Base-by-base conservation (phyloP, 2,113 vertebrate genomes). In the Chinchilla lanigera region DNA sequence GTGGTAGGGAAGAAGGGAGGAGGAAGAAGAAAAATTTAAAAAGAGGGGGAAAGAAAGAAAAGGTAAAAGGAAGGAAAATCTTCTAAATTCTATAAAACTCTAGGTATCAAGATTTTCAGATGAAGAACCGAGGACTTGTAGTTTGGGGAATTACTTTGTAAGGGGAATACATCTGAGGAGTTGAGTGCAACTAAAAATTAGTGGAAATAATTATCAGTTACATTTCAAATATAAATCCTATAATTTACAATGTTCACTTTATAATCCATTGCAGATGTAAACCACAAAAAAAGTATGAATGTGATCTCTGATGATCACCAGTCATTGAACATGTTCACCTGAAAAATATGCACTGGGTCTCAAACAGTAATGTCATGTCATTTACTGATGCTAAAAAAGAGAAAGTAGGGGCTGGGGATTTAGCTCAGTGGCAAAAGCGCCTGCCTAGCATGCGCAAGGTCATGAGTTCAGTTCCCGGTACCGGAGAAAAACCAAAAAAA, bases 171-270 rank as follows among this genome's bases (percentile, higher is more conserved):
- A 4, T 80, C 41, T 90, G 30, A 89, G 73, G n/a, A 84, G 44
- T 54, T 54, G 65, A 60, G 33, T 61, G 7, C 47, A 90, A 91
- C 71, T 91, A 86, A 95, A 91, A 90, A n/a, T 24, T 78, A 7
- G 30, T 14, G 7, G 28, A 90, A 69, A 94, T 63, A 71, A 89
- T 78, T 47, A 95, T 67, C 65, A 73, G 13, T 89, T n/a, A 63
- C 38, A 84, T 47, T 83, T 60, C 38, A 92, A 92, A 83, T 47
- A 81, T 67, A 28, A 75, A 89, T 67, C 30, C 60, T 38, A 65
- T 67, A 73, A 94, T 13, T n/a, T 44, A 54, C 4, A 90, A 35
- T 90, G 35, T 77, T 65, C 58, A 94, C 89, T 89, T 65, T 95
- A 56, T 14, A 54, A 77, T 65, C 30, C 16, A 77, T 0, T 77